A percentile compares a stretch with the other conserved stretches of the same genome.
These are phyloP conservation scores for Anthopleura xanthogrammica DNA, from an alignment of 92 coral and sea anemone genomes.

Conservation along the genomic window DNA sequence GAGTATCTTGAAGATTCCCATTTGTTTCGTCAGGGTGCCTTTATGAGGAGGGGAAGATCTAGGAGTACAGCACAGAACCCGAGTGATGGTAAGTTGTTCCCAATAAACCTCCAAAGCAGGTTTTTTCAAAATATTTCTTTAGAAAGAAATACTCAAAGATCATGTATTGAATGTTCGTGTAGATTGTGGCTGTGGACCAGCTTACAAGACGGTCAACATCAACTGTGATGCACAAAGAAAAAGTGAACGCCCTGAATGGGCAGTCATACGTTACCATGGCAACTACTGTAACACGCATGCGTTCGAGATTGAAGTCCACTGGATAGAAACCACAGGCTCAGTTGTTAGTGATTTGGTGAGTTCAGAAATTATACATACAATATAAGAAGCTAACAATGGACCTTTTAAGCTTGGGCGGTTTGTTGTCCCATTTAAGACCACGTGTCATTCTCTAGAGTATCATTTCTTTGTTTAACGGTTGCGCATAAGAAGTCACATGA, in stretches of 20 bases:
- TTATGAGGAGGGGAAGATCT: conserved; percentile 28
- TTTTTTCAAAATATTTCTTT: too few species aligned
- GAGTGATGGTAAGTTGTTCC: neutral
- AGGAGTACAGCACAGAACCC: conserved; percentile 19
- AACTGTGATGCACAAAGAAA: conserved; percentile 72
- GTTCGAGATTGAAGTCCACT: conserved; percentile 88
- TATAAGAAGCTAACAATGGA: too few species aligned
- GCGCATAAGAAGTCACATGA: too few species aligned
- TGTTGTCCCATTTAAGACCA: too few species aligned
- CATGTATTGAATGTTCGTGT: neutral
- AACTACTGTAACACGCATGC: conserved; percentile 78
- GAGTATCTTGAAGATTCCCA: conserved; percentile 38
- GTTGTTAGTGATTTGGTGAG: conserved; percentile 84
- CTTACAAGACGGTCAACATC: conserved; percentile 73
- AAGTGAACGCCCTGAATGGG: conserved; percentile 92
- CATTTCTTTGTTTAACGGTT: too few species aligned
- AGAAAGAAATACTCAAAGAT: too few species aligned
- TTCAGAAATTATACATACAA: neutral
- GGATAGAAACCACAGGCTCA: conserved; percentile 94
- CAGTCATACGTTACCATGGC: conserved; percentile 95
- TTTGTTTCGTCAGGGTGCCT: conserved; percentile 8
- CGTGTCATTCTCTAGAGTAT: too few species aligned
- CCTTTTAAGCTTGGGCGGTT: too few species aligned
- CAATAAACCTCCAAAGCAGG: neutral
- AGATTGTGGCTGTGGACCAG: conserved; percentile 68